phyloP scores from a whole-genome alignment of 2,113 vertebrate genomes.

The Natator depressus region DNA sequence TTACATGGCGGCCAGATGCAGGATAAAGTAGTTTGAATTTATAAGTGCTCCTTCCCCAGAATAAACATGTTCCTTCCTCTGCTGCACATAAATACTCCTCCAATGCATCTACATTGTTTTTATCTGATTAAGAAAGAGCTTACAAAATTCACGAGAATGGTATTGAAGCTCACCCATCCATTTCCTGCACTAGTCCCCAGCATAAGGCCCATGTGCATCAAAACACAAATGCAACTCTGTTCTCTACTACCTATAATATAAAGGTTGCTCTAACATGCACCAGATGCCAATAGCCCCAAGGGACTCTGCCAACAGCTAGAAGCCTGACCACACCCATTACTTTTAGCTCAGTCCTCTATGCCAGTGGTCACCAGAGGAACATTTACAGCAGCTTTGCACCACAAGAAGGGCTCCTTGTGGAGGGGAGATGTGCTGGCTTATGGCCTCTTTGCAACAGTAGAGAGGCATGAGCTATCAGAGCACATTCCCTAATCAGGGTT shows the following conservation, averaged over 20 bases:
- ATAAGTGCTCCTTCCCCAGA: not conserved
- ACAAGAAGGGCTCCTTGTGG: not conserved
- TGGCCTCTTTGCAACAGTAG: not conserved
- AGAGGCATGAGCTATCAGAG: not conserved
- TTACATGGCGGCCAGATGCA: not conserved
- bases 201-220: not conserved
- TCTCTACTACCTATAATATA: not conserved
- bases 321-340: not conserved
- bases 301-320: not conserved
- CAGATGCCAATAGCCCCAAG: not conserved
- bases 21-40: not conserved
- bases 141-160: not conserved
- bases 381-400: not conserved
- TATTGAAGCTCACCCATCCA: not conserved
- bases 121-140: not conserved
- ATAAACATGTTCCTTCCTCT: not conserved
- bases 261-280: not conserved
- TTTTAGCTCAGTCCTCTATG: not conserved
- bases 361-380: not conserved
- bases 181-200: not conserved
- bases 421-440: not conserved
- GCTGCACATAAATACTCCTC: not conserved
- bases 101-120: not conserved
- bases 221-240: fast-evolving
- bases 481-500: too few species aligned